Evolutionary conservation across 2,888 invertebrate species (phyloP).

Genomic region (Thymelicus lineola): DNA sequence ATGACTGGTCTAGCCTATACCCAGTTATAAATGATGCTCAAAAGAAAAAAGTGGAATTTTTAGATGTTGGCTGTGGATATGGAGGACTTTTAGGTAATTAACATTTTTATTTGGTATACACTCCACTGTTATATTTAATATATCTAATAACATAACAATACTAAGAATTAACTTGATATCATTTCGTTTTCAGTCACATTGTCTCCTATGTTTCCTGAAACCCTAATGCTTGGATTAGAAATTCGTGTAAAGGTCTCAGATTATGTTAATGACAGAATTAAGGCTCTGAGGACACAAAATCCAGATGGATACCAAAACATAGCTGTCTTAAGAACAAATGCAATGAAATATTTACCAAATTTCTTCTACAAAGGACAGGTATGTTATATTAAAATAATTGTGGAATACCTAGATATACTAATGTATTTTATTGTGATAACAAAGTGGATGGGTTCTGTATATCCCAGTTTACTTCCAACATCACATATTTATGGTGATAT

Average conservation of each 20-base stretch:
- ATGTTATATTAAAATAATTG: constrained; percentile 40
- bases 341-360: constrained; percentile 99
- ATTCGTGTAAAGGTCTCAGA: constrained; percentile 99
- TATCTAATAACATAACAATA: neutral
- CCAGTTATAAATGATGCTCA: constrained; percentile 77
- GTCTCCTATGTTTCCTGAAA: constrained; percentile 95
- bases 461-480: too few relatives aligned
- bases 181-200: constrained; percentile 88
- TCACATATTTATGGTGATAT: too few relatives aligned
- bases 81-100: constrained; percentile 93
- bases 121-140: neutral
- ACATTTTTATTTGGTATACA: neutral
- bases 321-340: constrained; percentile 97
- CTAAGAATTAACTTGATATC: neutral
- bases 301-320: constrained; percentile 95
- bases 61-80: constrained; percentile 99
- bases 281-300: constrained; percentile 91
- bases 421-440: too few relatives aligned
- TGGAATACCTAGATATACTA: too few relatives aligned
- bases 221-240: constrained; percentile 96
- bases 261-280: constrained; percentile 97
- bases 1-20: constrained; percentile 94
- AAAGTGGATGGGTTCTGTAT: too few relatives aligned
- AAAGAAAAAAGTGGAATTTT: constrained; percentile 90
- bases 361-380: constrained; percentile 98